Base-by-base conservation (phyloP, 2,113 vertebrate species). In the Poeciliopsis prolifica region DNA sequence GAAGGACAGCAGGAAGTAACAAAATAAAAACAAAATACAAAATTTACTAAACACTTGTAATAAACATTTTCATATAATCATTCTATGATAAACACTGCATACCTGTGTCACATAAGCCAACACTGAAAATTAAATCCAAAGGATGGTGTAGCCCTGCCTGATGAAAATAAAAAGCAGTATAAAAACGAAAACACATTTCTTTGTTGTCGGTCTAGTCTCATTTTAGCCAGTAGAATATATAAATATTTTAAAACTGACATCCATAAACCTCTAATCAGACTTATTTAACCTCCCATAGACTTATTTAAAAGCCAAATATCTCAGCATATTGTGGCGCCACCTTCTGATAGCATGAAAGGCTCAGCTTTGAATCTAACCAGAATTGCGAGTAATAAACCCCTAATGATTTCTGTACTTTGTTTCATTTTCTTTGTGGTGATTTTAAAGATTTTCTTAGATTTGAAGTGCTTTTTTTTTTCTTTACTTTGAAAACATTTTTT, bases 251-350 rank as follows among this genome's bases (percentile, higher is more conserved):
- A 22, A 72, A 29, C 26, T 62, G 37, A 12, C 44, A 65, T 22
- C 37, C 35, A 9, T 17, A 66, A 77, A 48, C 77, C 68, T 51
- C 60, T 37, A 65, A 70, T 80, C 70, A 63, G 29, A 58, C 61
- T 30, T 78, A 15, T 19, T 40, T 62, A 75, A 80, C 70, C 72
- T 81, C 51, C 31, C 42, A 17, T 48, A 65, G 64, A 85, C 37
- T 70, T 44, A 35, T 70, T 74, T 58, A 77, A 79, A 86, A 69
- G 73, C 75, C 80, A 78, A 76, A 72, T 76, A 71, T 85, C 83
- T 72, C 60, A 81, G 76, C 85, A 76, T 78, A 78, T 72, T 61
- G 69, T 22, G 61, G 68, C 81, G 76, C 64, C 63, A 79, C 85
- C 68, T 86, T 82, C 28, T 62, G 61, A 2, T 8, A 62, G 61